Evolutionary conservation across 2,113 vertebrate genomes (phyloP).

Genomic region (Datnioides undecimradiatus): DNA sequence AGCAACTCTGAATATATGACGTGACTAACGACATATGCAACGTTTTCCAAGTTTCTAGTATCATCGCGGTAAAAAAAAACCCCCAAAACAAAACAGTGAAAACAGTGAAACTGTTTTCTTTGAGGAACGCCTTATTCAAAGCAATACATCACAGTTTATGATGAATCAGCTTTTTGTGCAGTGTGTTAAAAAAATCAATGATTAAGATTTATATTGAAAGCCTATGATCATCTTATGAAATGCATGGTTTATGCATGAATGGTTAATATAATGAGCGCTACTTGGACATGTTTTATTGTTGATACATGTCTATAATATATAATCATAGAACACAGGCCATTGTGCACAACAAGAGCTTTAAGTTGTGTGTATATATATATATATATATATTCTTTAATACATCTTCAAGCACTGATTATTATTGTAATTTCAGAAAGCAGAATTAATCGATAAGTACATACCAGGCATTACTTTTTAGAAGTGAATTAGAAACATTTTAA

Average conservation of each 20-base stretch:
- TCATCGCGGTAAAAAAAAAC: no score
- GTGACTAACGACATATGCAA: neutral
- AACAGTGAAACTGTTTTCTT: neutral
- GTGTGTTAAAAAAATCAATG: no score
- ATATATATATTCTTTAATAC: no score
- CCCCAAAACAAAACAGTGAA: no score
- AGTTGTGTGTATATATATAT: no score
- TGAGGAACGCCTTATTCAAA: neutral
- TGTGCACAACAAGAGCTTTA: neutral
- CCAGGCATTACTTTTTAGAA: neutral
- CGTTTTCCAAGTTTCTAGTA: slow-evolving; percentile 10
- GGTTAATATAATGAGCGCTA: no score
- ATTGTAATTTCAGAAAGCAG: neutral
- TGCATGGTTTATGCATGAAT: no score
- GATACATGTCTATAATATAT: no score
- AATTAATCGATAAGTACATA: neutral
- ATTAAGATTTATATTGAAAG: neutral
- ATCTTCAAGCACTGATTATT: neutral
- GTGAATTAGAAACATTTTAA: neutral
- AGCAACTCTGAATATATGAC: neutral
- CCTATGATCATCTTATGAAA: neutral
- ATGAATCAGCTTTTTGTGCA: neutral
- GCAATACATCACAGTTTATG: neutral
- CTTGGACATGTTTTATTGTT: no score
- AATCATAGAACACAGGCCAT: neutral